Conservation (phyloP, 2,888 invertebrate genomes). For the Drosophila quinaria region DNA sequence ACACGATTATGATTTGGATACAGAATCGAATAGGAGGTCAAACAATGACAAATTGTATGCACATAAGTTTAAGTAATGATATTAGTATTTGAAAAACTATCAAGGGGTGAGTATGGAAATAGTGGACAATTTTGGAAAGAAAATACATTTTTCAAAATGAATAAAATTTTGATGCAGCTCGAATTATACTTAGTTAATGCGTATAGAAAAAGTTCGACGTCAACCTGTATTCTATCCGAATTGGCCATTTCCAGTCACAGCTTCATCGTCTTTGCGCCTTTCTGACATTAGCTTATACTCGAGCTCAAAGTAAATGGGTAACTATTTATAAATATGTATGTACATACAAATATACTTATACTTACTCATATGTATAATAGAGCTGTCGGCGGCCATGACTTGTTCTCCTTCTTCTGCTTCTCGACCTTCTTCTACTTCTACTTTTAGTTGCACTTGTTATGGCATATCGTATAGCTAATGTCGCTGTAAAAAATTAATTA, state of each 20-base stretch:
- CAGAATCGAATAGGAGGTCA: too few species aligned
- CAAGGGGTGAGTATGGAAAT: too few species aligned
- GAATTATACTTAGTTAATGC: too few species aligned
- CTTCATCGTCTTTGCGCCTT: background rate
- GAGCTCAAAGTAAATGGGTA: background rate
- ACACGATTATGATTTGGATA: too few species aligned
- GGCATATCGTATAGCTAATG: conserved; percentile 38
- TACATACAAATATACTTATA: background rate
- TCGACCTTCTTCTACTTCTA: background rate
- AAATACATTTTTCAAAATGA: too few species aligned
- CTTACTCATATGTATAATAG: conserved; percentile 1
- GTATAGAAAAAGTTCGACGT: background rate
- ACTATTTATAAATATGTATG: conserved; percentile 1
- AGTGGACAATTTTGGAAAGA: too few species aligned
- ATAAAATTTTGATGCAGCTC: too few species aligned
- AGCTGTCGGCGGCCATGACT: background rate
- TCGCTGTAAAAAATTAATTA: conserved; percentile 62
- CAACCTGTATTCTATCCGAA: conserved; percentile 4
- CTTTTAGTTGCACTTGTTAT: background rate
- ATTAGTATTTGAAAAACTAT: too few species aligned
- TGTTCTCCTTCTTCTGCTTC: background rate
- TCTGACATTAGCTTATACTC: conserved; percentile 5
- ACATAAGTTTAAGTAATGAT: too few species aligned
- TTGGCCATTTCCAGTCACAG: conserved; percentile 10
- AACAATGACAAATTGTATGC: too few species aligned